Conservation (phyloP, 2,888 invertebrate genomes). For the Enchytraeus crypticus region DNA sequence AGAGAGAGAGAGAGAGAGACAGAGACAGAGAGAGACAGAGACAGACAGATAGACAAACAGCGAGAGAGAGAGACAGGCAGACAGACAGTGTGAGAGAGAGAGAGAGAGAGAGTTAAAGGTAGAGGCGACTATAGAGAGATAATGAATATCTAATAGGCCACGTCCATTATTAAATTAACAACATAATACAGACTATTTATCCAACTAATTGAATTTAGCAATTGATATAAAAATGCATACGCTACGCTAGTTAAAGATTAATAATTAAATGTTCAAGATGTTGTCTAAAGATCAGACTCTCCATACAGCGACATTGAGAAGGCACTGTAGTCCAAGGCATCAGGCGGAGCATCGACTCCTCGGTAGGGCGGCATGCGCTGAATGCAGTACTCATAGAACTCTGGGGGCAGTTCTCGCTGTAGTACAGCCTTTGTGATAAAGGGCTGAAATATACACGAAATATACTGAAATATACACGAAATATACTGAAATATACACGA, state of each 20-base stretch:
- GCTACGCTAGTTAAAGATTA: neutral
- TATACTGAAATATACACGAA: neutral
- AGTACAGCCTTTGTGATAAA: conserved; percentile 90
- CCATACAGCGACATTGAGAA: conserved; percentile 93
- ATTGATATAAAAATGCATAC: neutral
- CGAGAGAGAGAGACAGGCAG: too few species aligned
- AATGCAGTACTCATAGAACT: conserved; percentile 99
- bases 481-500: neutral
- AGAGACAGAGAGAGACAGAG: too few species aligned
- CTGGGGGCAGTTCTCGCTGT: conserved; percentile 92
- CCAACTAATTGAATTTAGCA: too few species aligned
- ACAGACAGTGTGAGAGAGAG: too few species aligned
- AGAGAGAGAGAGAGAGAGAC: too few species aligned
- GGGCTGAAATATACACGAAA: conserved; percentile 42
- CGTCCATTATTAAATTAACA: too few species aligned
- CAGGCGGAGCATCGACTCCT: conserved; percentile 77
- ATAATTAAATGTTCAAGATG: too few species aligned
- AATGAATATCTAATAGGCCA: too few species aligned
- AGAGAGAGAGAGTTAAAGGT: too few species aligned
- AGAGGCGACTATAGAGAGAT: too few species aligned
- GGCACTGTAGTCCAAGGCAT: conserved; percentile 95
- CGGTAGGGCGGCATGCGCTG: conserved; percentile 96
- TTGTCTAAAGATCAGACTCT: conserved; percentile 34
- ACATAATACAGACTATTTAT: too few species aligned
- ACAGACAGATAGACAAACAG: too few species aligned